These are phyloP conservation scores for Ectemnius cavifrons DNA, from an alignment of 2,888 invertebrate species.

Conservation along the genomic window DNA sequence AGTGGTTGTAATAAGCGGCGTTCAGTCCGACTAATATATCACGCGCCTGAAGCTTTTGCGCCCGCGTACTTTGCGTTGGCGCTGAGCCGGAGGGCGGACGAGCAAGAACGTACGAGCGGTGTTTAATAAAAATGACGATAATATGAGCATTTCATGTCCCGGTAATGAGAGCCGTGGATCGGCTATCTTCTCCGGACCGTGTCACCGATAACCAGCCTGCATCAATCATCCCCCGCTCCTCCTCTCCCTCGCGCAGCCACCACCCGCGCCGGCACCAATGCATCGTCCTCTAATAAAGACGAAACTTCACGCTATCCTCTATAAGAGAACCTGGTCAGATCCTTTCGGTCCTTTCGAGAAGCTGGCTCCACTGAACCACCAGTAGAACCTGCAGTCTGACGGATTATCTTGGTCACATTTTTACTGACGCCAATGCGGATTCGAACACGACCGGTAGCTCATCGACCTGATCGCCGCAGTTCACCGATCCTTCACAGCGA, in stretches of 20 bases:
- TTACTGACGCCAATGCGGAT: conserved; percentile 30
- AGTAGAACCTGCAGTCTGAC: conserved; percentile 27
- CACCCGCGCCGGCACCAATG: neutral
- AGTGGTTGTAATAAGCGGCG: conserved; percentile 4
- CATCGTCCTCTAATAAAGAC: conserved; percentile 67
- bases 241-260: conserved; percentile 14
- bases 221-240: conserved; percentile 56
- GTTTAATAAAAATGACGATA: conserved; percentile 77
- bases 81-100: conserved; percentile 31
- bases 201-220: conserved; percentile 62
- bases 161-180: conserved; percentile 70
- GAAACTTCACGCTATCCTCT: conserved; percentile 57
- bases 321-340: conserved; percentile 15
- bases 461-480: neutral
- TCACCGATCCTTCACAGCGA: neutral
- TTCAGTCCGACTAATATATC: conserved; percentile 46
- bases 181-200: conserved; percentile 62
- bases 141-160: conserved; percentile 76
- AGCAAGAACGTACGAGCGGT: conserved; percentile 60
- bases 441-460: conserved; percentile 32
- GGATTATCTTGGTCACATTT: conserved; percentile 34
- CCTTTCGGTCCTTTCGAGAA: neutral
- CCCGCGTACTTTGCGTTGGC: conserved; percentile 55
- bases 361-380: neutral
- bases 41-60: conserved; percentile 27